Conservation (phyloP, 2,888 invertebrate species). For the Caenorhabditis afra region DNA sequence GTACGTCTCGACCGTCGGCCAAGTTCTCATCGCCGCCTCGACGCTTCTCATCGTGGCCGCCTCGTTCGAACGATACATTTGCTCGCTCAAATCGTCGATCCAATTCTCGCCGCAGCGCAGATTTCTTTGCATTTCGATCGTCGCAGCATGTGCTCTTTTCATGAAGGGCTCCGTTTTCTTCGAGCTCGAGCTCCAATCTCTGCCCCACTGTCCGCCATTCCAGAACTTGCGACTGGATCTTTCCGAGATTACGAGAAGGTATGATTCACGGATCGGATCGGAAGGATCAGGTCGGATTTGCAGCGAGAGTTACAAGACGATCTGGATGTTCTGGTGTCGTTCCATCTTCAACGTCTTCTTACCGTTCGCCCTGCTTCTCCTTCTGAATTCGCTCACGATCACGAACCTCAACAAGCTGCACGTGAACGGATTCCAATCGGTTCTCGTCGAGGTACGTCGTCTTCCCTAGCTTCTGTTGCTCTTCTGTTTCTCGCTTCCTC, state of each 20-base stretch:
- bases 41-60: conserved; percentile 75
- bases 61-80: conserved; percentile 72
- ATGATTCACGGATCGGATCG: neutral
- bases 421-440: conserved; percentile 59
- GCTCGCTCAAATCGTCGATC: conserved; percentile 57
- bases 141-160: conserved; percentile 56
- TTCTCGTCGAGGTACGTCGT: conserved; percentile 61
- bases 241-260: conserved; percentile 62
- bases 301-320: conserved; percentile 61
- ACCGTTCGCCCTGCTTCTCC: conserved; percentile 68
- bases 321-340: conserved; percentile 73
- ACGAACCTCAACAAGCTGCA: conserved; percentile 58
- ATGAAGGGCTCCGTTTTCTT: conserved; percentile 67
- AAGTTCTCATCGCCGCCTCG: conserved; percentile 69
- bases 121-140: conserved; percentile 42
- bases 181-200: conserved; percentile 58
- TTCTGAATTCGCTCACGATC: conserved; percentile 67
- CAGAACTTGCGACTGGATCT: conserved; percentile 53
- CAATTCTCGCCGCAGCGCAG: conserved; percentile 56
- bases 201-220: conserved; percentile 64
- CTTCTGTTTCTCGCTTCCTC: conserved; percentile 22
- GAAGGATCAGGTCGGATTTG: no score
- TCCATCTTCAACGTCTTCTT: conserved; percentile 72
- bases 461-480: neutral
- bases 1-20: conserved; percentile 67